Evolutionary conservation across 2,888 invertebrate genomes (phyloP), one percentile per base, ranked within the genome.

Genomic region (Dolichopus griseipennis): DNA sequence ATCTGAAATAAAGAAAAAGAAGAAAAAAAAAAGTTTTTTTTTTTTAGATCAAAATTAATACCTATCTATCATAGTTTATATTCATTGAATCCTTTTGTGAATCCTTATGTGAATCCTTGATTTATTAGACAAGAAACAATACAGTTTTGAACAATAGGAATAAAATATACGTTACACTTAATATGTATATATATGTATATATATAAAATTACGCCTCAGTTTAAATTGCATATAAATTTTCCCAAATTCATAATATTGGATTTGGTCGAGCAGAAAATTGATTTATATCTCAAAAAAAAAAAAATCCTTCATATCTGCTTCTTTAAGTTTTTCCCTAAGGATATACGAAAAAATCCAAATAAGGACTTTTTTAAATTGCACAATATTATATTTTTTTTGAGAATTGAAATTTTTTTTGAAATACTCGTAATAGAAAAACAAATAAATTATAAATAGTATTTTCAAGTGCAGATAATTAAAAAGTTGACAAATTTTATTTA

Each of bases 401-500:
- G 27, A 27, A 27, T 27, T n/a, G n/a, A 27, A 27, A 27, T 5
- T 2, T 27, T 27, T n/a, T 27, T 27, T 27, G 5, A 27, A 4
- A 27, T 27, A 27, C 5, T 4, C 27, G 5, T 27, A 27, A n/a
- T 4, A 27, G 5, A 27, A 27, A 27, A 27, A 27, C 27, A 27
- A 27, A 27, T 27, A 27, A 27, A 27, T 27, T 27, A 27, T 27
- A n/a, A n/a, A n/a, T n/a, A 4, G 2, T 10, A 37, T 18, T 52
- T 52, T 52, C 18, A 15, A 52, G 18, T 52, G 52, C 52, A 52
- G 3, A 52, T 52, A 52, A 52, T 52, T 52, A 52, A 52, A 52
- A 52, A 52, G 15, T 52, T 52, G 52, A 52, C 52, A 52, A 52
- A 52, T 52, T 52, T 52, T 52, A 52, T 52, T 52, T 52, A 52